Conservation (phyloP, 1,140 invertebrate genomes). For the Drosophila ercepeae region DNA sequence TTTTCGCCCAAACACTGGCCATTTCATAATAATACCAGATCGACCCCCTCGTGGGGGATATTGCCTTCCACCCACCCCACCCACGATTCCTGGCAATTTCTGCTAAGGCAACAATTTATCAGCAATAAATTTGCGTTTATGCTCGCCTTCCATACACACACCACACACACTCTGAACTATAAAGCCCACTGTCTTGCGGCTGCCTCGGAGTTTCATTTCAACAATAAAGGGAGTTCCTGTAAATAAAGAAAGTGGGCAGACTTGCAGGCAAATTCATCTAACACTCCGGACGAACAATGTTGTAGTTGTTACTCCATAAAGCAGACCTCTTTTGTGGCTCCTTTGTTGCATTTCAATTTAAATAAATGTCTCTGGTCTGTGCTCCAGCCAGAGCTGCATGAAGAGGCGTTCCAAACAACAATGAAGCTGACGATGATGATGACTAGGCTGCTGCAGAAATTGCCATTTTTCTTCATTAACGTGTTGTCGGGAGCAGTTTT, state of each 20-base stretch:
- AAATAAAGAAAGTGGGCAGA: slow-evolving; percentile 17
- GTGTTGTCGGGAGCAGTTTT: slow-evolving; percentile 40
- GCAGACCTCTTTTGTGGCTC: slow-evolving; percentile 32
- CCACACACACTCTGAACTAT: too few relatives aligned
- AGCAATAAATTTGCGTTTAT: slow-evolving; percentile 70
- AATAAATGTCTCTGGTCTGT: slow-evolving; percentile 59
- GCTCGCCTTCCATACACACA: not conserved
- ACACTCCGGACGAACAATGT: slow-evolving; percentile 26
- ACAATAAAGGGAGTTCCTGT: slow-evolving; percentile 16
- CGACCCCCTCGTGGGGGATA: too few relatives aligned
- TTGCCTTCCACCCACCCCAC: slow-evolving; percentile 4
- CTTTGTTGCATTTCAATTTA: slow-evolving; percentile 74
- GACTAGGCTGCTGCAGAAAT: slow-evolving; percentile 24
- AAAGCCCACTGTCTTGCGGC: slow-evolving; percentile 8
- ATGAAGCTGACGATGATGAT: slow-evolving; percentile 11
- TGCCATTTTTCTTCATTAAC: slow-evolving; percentile 65
- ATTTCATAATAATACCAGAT: slow-evolving; percentile 49
- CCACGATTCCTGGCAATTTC: slow-evolving; percentile 27
- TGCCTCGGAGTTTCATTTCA: slow-evolving; percentile 22
- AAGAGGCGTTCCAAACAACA: slow-evolving; percentile 42
- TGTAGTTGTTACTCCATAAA: slow-evolving; percentile 31
- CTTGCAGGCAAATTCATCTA: slow-evolving; percentile 40
- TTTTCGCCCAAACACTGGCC: slow-evolving; percentile 53
- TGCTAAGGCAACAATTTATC: slow-evolving; percentile 68
- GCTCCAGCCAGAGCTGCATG: slow-evolving; percentile 20